Base-by-base conservation (phyloP, 2,888 invertebrate species). In the Philaethria dido region DNA sequence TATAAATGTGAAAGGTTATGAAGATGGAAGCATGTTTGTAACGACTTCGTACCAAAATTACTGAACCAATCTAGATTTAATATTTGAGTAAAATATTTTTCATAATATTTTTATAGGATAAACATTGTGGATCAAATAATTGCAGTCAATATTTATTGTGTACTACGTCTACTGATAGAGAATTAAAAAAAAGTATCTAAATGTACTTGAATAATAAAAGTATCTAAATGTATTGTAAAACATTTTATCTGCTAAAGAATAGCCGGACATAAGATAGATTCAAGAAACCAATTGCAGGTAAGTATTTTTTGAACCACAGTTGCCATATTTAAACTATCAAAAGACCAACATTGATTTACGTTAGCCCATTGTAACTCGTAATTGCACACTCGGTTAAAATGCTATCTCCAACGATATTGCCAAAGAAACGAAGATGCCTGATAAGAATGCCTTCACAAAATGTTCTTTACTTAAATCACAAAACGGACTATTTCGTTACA, bases 301-400 rank as follows among this genome's bases (percentile, higher is more conserved):
- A 60, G 45, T 60, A 45, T n/a, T 60, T 57, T 60, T 60, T 18
- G 45, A 60, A 60, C 60, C 60, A 47, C 29, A 60, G 20, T 47
- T 18, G 44, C 45, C 50, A 39, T 44, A n/a, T 20, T 66, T 62
- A 64, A 69, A 64, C 61, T 59, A 66, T 50, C 62, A 70, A 70
- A 70, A 65, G 62, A 63, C 66, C 74, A 72, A 79, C 78, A 72
- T 77, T 79, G 81, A 82, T 83, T 80, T 79, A 82, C 75, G 68
- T 68, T 60, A 44, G 29, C n/a, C 78, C 76, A 83, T 81, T 83
- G 77, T n/a, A 79, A 69, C 72, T 73, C 73, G 80, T 84, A 83
- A 85, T 83, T 80, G 84, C 80, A 82, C 78, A 76, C 73, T 71
- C 61, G 69, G 71, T 54, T 68, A 68, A 77, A 83, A 75, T 75